Evolutionary conservation across 2,888 invertebrate genomes (phyloP), one percentile per base, ranked within the genome.

Genomic region (Diarsia dahlii): DNA sequence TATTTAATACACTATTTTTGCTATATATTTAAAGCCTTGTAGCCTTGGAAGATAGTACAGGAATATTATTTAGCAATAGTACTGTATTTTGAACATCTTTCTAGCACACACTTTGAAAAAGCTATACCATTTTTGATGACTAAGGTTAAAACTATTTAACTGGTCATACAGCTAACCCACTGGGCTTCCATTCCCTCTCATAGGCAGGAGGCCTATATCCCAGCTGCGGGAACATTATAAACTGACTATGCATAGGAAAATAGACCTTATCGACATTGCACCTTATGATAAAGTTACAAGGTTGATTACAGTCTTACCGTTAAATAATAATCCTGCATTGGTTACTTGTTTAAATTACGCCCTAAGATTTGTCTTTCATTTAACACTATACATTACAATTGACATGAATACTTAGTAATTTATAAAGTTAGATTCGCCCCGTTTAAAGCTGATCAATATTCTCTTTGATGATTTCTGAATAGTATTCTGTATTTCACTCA

Each of bases 371-470:
- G 73, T 81, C 62, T 76, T 76, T 74, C 12, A 34, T 69, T 62
- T 45, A 70, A 71, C 52, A 85, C 60, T 81, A 81, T 70, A 62
- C 28, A 70, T 58, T 74, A 81, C 80, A 84, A 80, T 86, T 86
- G 86, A 86, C 84, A 76, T 67, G 12, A 66, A 80, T 83, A 70
- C 84, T 72, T 54, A 73, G 10, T 39, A 4, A 68, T 71, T 78
- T 72, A 56, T 64, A 68, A 67, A 78, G 39, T 78, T 20, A 52
- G 15, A 52, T 52, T 39, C 20, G 10, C 6, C 34, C 39, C 18
- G 63, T 62, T 18, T 13, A 45, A 45, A 45, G 8, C 18, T 39
- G 12, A 18, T 39, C 1, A 48, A 1, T 13, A 3, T n/a, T 3
- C 0, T 46, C 3, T n/a, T 34, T 70, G 15, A 9, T 15, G 6